Percentiles rank a stretch among this genome's conserved stretches.
Evolutionary conservation across 2,113 vertebrate species (phyloP).

Genomic region (Petrocephalus microphthalmus): DNA sequence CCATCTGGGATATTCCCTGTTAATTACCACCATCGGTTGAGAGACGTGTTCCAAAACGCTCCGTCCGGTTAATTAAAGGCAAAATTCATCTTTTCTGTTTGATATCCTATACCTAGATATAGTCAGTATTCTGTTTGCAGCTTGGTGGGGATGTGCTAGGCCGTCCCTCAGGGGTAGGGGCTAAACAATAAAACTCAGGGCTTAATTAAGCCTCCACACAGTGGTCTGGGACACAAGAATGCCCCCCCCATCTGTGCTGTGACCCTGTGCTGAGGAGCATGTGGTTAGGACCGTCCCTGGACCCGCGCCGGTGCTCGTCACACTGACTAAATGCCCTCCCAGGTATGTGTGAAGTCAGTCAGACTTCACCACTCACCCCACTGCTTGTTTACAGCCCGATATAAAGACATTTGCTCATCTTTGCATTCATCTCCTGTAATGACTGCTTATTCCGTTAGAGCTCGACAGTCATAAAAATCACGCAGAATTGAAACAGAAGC

Average conservation of each 20-base stretch:
- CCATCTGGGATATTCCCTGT: not conserved
- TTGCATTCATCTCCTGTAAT: not conserved
- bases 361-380: not conserved
- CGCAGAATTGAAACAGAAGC: not conserved
- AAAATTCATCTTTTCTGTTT: not conserved
- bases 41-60: conserved; percentile 2
- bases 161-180: not conserved
- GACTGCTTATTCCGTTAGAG: not conserved
- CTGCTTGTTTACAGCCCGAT: too few relatives aligned
- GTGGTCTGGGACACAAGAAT: not conserved
- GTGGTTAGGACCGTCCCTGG: not conserved
- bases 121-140: not conserved
- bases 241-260: too few relatives aligned
- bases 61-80: not conserved
- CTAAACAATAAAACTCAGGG: not conserved
- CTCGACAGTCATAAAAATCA: not conserved
- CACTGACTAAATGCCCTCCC: not conserved
- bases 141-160: not conserved
- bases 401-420: too few relatives aligned
- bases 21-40: not conserved
- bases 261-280: too few relatives aligned
- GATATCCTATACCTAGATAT: not conserved
- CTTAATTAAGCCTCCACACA: not conserved
- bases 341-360: not conserved
- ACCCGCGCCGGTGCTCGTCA: not conserved